Percentiles rank a stretch among this genome's conserved stretches.
These are phyloP conservation scores for Byasa hedistus DNA, from an alignment of 2,888 invertebrate genomes.

Conservation along the genomic window DNA sequence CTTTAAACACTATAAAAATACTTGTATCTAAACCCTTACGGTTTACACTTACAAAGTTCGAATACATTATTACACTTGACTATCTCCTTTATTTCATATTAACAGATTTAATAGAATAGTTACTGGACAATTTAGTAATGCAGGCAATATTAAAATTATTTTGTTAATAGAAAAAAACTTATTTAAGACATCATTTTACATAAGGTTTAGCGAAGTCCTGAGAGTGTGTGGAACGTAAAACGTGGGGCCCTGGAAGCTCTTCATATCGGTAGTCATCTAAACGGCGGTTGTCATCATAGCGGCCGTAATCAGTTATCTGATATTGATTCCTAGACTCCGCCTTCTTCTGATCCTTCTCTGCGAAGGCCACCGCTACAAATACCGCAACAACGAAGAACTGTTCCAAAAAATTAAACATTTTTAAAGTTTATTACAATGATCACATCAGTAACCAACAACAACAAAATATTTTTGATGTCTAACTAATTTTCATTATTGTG, in stretches of 20 bases:
- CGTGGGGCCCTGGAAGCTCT: conserved; percentile 24
- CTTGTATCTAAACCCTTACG: not conserved
- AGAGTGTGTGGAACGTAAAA: conserved; percentile 19
- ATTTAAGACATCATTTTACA: conserved; percentile 6
- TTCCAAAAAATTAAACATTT: not conserved
- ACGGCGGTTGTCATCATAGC: not conserved
- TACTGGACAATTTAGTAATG: no score
- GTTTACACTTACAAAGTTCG: not conserved
- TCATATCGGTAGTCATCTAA: conserved; percentile 16
- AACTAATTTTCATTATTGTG: not conserved
- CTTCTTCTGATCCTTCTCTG: conserved; percentile 24
- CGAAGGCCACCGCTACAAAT: conserved; percentile 17
- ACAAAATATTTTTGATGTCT: not conserved
- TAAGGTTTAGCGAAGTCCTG: conserved; percentile 14
- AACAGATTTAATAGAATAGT: no score
- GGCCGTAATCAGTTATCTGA: no score
- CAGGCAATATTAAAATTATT: no score
- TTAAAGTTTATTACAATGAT: not conserved
- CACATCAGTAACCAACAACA: not conserved
- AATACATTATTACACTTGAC: no score
- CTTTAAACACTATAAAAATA: no score
- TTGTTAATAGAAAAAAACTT: not conserved
- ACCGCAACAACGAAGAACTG: conserved; percentile 26
- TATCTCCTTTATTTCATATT: no score
- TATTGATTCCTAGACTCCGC: conserved; percentile 27